Evolutionary conservation across 37 sponge, comb jelly and placozoan species (phyloP).

Genomic region (Theonella swinhoei): DNA sequence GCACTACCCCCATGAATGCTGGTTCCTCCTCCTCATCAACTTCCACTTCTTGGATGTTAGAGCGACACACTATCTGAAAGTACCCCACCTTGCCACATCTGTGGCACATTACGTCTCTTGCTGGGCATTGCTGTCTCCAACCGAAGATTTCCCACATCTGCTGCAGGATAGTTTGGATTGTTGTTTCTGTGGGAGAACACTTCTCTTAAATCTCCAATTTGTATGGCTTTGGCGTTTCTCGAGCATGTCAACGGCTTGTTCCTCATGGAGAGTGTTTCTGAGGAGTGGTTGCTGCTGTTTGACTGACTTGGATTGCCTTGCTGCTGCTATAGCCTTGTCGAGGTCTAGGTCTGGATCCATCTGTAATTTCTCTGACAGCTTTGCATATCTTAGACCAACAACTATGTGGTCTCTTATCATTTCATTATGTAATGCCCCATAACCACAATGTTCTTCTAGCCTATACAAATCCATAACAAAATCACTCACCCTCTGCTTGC

Average conservation of each 20-base stretch:
- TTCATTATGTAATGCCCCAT: slow-evolving; percentile 26
- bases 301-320: slow-evolving; percentile 13
- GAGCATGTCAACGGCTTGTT: background rate
- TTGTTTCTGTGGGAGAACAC: background rate
- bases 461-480: slow-evolving; percentile 33
- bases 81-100: slow-evolving; percentile 21
- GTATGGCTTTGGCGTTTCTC: background rate
- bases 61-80: slow-evolving; percentile 10
- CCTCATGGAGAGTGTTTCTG: slow-evolving; percentile 6
- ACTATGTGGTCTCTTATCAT: slow-evolving; percentile 45
- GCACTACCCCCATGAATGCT: background rate
- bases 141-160: slow-evolving; percentile 1
- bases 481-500: slow-evolving; percentile 32
- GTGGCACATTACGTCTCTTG: slow-evolving; percentile 8
- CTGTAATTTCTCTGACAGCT: slow-evolving; percentile 38
- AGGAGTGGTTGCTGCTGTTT: slow-evolving; percentile 27
- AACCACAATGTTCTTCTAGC: slow-evolving; percentile 34
- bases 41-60: slow-evolving; percentile 3
- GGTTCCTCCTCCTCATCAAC: background rate
- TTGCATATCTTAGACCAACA: slow-evolving; percentile 28
- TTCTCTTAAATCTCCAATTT: background rate
- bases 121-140: slow-evolving; percentile 3
- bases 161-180: no score
- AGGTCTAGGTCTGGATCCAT: slow-evolving; percentile 1
- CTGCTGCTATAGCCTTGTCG: slow-evolving; percentile 10